phyloP scores from a whole-genome alignment of 2,113 vertebrate genomes.

The Sigmodon hispidus region DNA sequence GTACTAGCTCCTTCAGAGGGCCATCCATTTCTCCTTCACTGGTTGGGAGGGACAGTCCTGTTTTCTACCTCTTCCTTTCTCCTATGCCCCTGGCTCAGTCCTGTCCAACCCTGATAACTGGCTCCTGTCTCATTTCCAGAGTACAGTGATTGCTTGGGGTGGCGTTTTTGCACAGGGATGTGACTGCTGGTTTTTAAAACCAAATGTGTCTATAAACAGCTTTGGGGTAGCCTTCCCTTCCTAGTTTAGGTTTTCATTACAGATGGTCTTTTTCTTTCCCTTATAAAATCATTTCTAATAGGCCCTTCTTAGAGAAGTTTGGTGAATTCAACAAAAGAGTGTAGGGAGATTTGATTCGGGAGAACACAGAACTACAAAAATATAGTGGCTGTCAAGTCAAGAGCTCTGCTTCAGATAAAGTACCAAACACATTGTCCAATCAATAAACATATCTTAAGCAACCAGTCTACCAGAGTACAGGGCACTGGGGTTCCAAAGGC shows the following conservation, averaged over 20 bases:
- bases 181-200: conserved; percentile 3
- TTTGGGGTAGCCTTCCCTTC: conserved; percentile 32
- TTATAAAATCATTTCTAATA: conserved; percentile 26
- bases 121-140: no score
- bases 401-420: background rate
- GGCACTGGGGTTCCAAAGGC: conserved; percentile 36
- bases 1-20: background rate
- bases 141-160: no score
- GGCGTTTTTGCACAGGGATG: background rate
- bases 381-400: background rate
- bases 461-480: background rate
- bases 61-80: background rate
- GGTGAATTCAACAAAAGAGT: background rate
- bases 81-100: background rate
- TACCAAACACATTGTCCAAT: background rate
- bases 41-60: background rate
- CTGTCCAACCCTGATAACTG: background rate
- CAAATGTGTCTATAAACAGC: background rate
- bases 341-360: background rate
- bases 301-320: background rate
- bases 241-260: conserved; percentile 28
- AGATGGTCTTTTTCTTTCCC: background rate
- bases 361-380: background rate
- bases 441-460: conserved; percentile 25
- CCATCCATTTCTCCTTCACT: background rate